These are phyloP conservation scores for Mythimna impura DNA, from an alignment of 2,888 invertebrate genomes.

Conservation along the genomic window DNA sequence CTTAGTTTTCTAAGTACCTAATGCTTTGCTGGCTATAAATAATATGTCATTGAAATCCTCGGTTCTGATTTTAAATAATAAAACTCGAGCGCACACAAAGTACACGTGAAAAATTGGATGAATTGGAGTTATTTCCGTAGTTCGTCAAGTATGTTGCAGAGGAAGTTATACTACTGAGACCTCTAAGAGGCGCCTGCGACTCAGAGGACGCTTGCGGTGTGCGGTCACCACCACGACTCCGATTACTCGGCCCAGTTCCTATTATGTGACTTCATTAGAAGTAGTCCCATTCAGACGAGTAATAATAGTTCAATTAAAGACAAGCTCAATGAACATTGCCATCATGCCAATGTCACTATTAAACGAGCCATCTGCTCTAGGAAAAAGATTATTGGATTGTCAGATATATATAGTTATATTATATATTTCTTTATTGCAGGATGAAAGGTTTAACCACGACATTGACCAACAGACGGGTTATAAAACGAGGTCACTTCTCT, in stretches of 20 bases:
- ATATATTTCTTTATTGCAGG: constrained; percentile 78
- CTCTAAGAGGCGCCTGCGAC: constrained; percentile 60
- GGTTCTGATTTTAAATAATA: constrained; percentile 8
- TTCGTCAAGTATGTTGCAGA: constrained; percentile 50
- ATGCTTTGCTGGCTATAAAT: constrained; percentile 3
- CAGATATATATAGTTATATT: constrained; percentile 13
- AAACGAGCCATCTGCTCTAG: background rate
- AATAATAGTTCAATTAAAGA: constrained; percentile 65
- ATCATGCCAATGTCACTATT: constrained; percentile 9
- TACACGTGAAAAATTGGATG: background rate
- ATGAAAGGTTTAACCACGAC: constrained; percentile 96
- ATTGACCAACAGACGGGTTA: constrained; percentile 98
- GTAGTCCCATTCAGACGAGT: constrained; percentile 54
- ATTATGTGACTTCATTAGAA: constrained; percentile 66
- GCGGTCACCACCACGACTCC: constrained; percentile 71
- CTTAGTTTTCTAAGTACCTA: background rate
- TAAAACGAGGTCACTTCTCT: constrained; percentile 97
- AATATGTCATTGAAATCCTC: background rate
- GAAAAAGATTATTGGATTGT: background rate
- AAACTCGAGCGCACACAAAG: background rate
- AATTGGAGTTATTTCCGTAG: constrained; percentile 30
- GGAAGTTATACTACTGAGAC: constrained; percentile 64
- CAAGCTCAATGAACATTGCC: constrained; percentile 39
- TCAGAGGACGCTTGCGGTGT: constrained; percentile 74
- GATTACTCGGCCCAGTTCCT: constrained; percentile 76